Conservation (phyloP, 1,140 invertebrate genomes). For the Gonioctena quinquepunctata region DNA sequence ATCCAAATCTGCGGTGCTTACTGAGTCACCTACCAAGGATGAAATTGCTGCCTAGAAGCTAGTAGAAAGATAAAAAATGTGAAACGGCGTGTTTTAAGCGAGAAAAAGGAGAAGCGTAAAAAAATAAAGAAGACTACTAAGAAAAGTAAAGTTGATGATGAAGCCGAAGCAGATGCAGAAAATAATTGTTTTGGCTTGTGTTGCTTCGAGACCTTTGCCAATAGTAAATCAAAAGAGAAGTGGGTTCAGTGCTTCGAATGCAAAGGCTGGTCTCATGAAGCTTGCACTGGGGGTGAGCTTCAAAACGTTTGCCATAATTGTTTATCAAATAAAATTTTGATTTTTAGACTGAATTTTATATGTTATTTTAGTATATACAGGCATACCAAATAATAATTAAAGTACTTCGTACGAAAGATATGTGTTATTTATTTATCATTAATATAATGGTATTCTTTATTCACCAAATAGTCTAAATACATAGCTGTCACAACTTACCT, state of each 20-base stretch:
- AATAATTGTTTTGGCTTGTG: conserved; percentile 19
- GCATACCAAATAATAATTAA: too few species aligned
- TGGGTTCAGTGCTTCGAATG: conserved; percentile 27
- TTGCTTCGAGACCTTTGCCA: conserved; percentile 20
- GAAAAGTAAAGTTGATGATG: neutral
- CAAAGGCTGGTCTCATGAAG: conserved; percentile 28
- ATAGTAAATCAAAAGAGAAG: conserved; percentile 18
- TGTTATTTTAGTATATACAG: too few species aligned
- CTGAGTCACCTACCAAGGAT: neutral
- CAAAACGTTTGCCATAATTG: conserved; percentile 22
- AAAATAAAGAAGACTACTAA: neutral
- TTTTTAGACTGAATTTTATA: too few species aligned
- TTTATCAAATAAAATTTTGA: conserved; percentile 8
- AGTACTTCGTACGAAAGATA: too few species aligned
- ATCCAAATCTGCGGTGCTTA: conserved; percentile 3
- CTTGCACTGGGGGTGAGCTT: conserved; percentile 14
- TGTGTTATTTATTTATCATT: too few species aligned
- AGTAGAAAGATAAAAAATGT: neutral
- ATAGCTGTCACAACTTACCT: too few species aligned
- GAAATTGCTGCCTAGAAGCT: neutral
- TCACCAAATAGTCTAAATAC: too few species aligned
- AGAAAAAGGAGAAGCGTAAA: neutral
- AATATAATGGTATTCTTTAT: too few species aligned
- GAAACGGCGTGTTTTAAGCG: neutral
- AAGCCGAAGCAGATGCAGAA: neutral